phyloP scores from a whole-genome alignment of 2,113 vertebrate genomes.

The Ceyx margarethae region DNA sequence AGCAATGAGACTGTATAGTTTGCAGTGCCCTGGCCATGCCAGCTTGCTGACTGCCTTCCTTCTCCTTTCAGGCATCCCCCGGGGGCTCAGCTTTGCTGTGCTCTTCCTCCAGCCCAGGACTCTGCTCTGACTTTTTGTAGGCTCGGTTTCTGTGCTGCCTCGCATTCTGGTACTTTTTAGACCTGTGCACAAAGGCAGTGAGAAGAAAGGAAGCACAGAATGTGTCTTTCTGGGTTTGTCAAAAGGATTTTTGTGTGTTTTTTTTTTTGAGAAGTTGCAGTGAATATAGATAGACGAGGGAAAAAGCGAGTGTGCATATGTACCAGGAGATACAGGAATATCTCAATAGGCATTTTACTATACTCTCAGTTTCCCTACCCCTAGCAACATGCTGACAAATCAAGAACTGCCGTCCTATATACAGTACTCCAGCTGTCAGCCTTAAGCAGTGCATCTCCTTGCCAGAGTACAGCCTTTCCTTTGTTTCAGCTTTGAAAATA shows the following conservation, averaged over 20 bases:
- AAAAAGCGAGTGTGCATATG: not conserved
- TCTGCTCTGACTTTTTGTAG: not conserved
- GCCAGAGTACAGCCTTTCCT: constrained; percentile 3
- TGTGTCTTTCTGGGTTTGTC: not conserved
- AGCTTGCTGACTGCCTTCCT: not conserved
- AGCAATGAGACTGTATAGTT: not conserved
- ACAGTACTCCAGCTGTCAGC: constrained; percentile 43
- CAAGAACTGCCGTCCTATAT: constrained; percentile 34
- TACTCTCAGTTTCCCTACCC: not conserved
- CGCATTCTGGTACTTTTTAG: not conserved
- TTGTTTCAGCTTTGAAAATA: constrained; percentile 32
- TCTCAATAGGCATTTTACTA: not conserved
- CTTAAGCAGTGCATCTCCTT: not conserved
- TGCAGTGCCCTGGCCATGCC: not conserved
- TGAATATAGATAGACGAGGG: not conserved
- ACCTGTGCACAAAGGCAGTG: not conserved
- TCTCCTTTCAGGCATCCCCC: not conserved
- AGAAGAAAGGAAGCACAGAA: not conserved
- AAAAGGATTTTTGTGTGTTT: not conserved
- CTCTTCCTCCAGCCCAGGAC: not conserved
- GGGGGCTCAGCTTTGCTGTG: not conserved
- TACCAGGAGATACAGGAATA: constrained; percentile 24
- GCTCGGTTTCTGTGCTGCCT: not conserved
- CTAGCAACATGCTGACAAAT: constrained; percentile 51
- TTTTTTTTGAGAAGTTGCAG: not conserved